A percentile compares a stretch with the other conserved stretches of the same genome.
These are phyloP conservation scores for Tokudaia tokunoshimensis DNA, from an alignment of 2,797 vertebrate species.

Conservation along the genomic window DNA sequence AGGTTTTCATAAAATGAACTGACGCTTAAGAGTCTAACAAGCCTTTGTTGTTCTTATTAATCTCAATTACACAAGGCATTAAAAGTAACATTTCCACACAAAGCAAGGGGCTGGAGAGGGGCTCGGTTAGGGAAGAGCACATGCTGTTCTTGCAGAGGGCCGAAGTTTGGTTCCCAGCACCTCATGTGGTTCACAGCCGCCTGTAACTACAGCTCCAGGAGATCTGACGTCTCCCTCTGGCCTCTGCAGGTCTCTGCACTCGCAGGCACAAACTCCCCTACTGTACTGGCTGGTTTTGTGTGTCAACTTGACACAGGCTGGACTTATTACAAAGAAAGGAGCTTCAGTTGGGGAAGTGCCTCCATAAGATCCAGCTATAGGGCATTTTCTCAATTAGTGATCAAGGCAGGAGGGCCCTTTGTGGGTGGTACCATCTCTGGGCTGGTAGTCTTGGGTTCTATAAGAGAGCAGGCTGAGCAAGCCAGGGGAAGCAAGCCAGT, in stretches of 20 bases:
- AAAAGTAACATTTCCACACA: conserved; percentile 29
- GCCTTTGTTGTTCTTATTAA: neutral
- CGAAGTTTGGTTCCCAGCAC: neutral
- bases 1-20: neutral
- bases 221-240: neutral
- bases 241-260: neutral
- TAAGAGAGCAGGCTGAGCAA: too few species aligned
- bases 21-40: neutral
- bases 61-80: neutral
- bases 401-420: too few species aligned
- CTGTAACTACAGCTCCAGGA: neutral
- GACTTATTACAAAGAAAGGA: too few species aligned
- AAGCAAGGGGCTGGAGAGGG: neutral
- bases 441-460: too few species aligned
- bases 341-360: too few species aligned
- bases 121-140: neutral
- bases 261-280: neutral
- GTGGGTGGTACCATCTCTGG: too few species aligned
- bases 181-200: neutral
- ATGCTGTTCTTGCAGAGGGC: neutral
- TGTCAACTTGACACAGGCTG: too few species aligned
- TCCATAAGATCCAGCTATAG: too few species aligned
- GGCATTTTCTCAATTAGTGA: too few species aligned
- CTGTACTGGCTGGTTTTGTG: too few species aligned
- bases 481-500: too few species aligned